phyloP scores from a whole-genome alignment of 2,888 invertebrate genomes.

The Hypercompe scribonia region DNA sequence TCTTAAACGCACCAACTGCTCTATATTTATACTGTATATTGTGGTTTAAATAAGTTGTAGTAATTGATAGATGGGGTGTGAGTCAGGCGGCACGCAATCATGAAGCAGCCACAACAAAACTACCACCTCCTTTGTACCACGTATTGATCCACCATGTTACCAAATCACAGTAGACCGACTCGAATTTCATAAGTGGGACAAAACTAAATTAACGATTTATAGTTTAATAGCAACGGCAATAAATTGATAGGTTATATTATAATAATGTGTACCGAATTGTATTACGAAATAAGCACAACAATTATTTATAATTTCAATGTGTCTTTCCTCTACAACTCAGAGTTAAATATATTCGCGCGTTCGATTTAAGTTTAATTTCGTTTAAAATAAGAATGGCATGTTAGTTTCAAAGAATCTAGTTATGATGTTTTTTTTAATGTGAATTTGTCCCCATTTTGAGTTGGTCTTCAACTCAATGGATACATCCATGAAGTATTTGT shows the following conservation, averaged over 20 bases:
- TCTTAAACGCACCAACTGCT: not conserved
- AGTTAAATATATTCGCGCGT: not conserved
- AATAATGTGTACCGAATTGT: not conserved
- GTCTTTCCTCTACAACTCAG: not conserved
- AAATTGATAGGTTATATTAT: not conserved
- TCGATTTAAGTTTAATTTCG: not conserved
- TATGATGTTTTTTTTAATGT: no score
- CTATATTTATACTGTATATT: slow-evolving; percentile 25
- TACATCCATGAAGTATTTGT: not conserved
- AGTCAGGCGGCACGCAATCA: slow-evolving; percentile 48
- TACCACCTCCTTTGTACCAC: slow-evolving; percentile 55
- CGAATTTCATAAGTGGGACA: slow-evolving; percentile 6
- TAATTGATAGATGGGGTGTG: slow-evolving; percentile 20
- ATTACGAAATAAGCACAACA: not conserved
- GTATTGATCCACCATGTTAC: slow-evolving; percentile 63
- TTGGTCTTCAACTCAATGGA: no score
- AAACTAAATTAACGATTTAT: not conserved
- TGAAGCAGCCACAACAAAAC: slow-evolving; percentile 52
- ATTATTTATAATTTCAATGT: not conserved
- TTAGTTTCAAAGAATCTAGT: not conserved
- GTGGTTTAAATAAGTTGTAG: slow-evolving; percentile 34
- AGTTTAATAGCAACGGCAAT: not conserved
- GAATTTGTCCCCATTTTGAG: no score
- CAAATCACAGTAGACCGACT: slow-evolving; percentile 18
- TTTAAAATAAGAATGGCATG: not conserved